Evolutionary conservation across 2,113 vertebrate genomes (phyloP).

Genomic region (Indri indri): DNA sequence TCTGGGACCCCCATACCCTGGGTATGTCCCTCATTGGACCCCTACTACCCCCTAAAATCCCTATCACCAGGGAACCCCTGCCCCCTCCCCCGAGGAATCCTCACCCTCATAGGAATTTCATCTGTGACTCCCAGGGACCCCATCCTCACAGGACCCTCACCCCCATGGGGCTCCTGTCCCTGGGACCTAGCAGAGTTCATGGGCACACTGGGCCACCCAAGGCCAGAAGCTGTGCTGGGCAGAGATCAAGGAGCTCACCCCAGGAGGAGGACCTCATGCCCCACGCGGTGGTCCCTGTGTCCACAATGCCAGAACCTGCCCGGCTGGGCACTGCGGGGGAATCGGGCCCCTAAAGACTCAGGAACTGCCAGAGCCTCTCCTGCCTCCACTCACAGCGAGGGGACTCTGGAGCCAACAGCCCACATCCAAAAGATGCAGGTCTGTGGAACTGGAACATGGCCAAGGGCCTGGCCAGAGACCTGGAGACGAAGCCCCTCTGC

Average conservation of each 20-base stretch:
- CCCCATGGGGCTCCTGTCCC: background rate
- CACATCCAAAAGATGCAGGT: background rate
- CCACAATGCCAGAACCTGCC: background rate
- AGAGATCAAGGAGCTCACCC: background rate
- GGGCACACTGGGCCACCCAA: background rate
- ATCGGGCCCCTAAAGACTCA: background rate
- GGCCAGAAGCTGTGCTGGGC: background rate
- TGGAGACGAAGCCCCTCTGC: background rate
- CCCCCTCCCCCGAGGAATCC: background rate
- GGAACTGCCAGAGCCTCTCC: background rate
- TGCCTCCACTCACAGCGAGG: background rate
- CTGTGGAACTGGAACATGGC: background rate
- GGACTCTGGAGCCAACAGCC: background rate
- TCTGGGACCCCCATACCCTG: background rate
- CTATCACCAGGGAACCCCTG: too few relatives aligned
- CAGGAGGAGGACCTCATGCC: background rate
- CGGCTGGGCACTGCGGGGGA: too few relatives aligned
- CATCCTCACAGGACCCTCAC: background rate
- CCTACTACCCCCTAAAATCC: too few relatives aligned
- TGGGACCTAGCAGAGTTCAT: background rate
- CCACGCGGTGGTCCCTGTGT: background rate
- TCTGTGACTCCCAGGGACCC: background rate
- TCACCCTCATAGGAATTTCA: background rate
- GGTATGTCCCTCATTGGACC: background rate
- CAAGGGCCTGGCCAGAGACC: background rate